Evolutionary conservation across 2,888 invertebrate species (phyloP).

Genomic region (Ophioninae sp.): DNA sequence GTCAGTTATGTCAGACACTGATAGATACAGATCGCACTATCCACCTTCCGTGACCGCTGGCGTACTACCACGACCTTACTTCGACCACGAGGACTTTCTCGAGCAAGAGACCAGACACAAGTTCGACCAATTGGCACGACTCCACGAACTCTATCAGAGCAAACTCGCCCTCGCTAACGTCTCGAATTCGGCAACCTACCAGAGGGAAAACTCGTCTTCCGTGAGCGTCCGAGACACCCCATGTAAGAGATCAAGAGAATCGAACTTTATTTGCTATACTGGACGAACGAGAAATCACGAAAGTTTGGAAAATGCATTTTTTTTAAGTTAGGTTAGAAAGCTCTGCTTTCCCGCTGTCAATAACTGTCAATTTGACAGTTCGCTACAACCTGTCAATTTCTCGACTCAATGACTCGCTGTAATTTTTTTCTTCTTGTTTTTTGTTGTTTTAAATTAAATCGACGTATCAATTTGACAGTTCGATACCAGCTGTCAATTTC

Average conservation of each 20-base stretch:
- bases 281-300: too few relatives aligned
- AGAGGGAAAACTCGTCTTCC: slow-evolving; percentile 80
- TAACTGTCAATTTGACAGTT: too few relatives aligned
- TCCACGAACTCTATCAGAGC: slow-evolving; percentile 91
- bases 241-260: slow-evolving; percentile 74
- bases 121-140: slow-evolving; percentile 90
- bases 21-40: slow-evolving; percentile 78
- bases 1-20: slow-evolving; percentile 80
- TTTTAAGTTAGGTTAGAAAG: too few relatives aligned
- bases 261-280: slow-evolving; percentile 15
- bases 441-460: too few relatives aligned
- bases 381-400: too few relatives aligned
- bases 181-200: slow-evolving; percentile 85
- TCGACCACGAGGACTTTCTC: slow-evolving; percentile 82
- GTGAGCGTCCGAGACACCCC: slow-evolving; percentile 76
- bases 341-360: too few relatives aligned
- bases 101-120: slow-evolving; percentile 82
- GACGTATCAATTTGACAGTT: too few relatives aligned
- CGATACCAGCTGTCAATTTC: too few relatives aligned
- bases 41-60: slow-evolving; percentile 74
- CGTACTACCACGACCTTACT: slow-evolving; percentile 78
- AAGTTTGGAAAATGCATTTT: too few relatives aligned
- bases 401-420: too few relatives aligned
- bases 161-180: slow-evolving; percentile 89
- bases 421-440: too few relatives aligned